Base-by-base conservation (phyloP, 1,140 invertebrate genomes). In the Trichoplusia ni region DNA sequence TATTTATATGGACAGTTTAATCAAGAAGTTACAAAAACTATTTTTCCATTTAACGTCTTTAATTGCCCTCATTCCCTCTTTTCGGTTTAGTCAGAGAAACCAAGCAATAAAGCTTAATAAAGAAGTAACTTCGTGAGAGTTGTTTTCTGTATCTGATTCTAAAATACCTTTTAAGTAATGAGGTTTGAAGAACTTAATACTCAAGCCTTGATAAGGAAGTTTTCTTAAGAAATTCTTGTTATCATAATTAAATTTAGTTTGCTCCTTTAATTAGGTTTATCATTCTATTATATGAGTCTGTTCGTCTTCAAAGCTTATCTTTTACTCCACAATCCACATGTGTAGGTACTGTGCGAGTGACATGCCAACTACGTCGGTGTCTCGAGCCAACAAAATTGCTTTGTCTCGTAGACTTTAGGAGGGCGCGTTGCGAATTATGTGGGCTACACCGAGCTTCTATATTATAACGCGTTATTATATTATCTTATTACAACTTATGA, bases 351-450 rank as follows among this genome's bases (percentile, higher is more conserved):
- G 59, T 83, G 76, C 62, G 78, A 78, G 74, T 82, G 75, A 76
- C 78, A 79, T 78, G 70, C 77, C 75, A 78, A 77, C 70, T 74
- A 73, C 72, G 67, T 64, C 64, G 65, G 59, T 44, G 71, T 65
- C 71, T 60, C 56, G 73, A 75, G 75, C 73, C 73, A 77, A 72
- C 76, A 69, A 84, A 82, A 82, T 79, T 79, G 76, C 75, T 84
- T 84, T 81, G 78, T 82, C 67, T 65, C 56, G 62, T 71, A 67
- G 72, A 81, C 71, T 80, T 79, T 69, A 53, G 65, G 64, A 69
- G 67, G 72, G 67, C 71, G 70, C 73, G 64, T 70, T 66, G 62
- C 64, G 61, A 63, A 67, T 73, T 69, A 69, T 73, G 54, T 71
- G 62, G 63, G 38, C 66, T 60, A 73, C 27, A 69, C 40, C 61